Evolutionary conservation across 2,797 vertebrate species (phyloP).

Genomic region (Eulemur coronatus): DNA sequence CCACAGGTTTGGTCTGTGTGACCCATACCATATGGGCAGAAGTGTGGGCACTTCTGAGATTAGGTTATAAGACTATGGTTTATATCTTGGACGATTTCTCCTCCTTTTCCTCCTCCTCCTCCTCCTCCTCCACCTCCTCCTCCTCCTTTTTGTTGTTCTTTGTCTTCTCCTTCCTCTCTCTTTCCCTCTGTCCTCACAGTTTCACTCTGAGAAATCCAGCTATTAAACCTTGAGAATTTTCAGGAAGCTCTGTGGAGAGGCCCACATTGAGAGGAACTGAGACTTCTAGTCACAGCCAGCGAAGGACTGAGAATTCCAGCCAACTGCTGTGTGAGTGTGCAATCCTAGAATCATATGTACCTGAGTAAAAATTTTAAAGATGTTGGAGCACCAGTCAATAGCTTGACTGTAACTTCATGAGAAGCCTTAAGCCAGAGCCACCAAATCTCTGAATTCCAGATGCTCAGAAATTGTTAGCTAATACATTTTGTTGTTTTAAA

Average conservation of each 20-base stretch:
- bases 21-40: background rate
- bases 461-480: background rate
- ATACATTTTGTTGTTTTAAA: background rate
- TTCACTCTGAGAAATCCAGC: background rate
- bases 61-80: background rate
- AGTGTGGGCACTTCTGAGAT: background rate
- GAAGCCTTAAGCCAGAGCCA: background rate
- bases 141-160: background rate
- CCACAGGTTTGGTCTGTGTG: background rate
- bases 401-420: background rate
- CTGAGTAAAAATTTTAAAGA: background rate
- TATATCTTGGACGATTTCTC: background rate
- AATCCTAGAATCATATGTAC: background rate
- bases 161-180: background rate
- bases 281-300: background rate
- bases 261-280: background rate
- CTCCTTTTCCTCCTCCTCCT: accelerated
- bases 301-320: background rate
- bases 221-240: background rate
- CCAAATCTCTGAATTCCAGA: background rate
- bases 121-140: accelerated
- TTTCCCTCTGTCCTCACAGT: background rate
- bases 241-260: background rate
- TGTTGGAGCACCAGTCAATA: background rate
- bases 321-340: background rate